Evolutionary conservation across 2,797 vertebrate species (phyloP), one percentile per base, ranked within the genome.

Genomic region (Pipistrellus pipistrellus): DNA sequence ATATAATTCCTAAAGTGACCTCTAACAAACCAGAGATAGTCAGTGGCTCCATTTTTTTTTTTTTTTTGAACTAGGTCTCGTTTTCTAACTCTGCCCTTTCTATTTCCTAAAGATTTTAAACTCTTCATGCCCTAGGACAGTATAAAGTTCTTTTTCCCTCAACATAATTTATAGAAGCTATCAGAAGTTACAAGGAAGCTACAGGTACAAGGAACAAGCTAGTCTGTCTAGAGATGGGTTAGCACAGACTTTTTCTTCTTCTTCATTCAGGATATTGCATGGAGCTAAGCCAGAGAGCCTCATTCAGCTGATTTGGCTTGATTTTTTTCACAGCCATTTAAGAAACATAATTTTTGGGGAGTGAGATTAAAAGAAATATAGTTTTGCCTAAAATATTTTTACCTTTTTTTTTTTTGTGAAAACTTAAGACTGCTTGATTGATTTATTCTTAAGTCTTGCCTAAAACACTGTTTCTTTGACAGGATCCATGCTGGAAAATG

Each of bases 401-500:
- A 48, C 46, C 6, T 90, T 84, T 68, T 84, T 90, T 20, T n/a
- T n/a, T n/a, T 83, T 77, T 85, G 8, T 88, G 25, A 85, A 12
- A 88, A 38, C 66, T 88, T 96, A 88, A 20, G 77, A 85, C 7
- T 20, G 7, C 44, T 66, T 85, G 69, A 55, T 66, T 94, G 73
- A 41, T 41, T 57, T 73, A 64, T 13, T 18, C 6, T 55, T 62
- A 32, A 41, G 66, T 55, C 92, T 25, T 94, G 25, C 25, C 30
- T 97, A 53, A 96, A 94, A 72, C 69, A 23, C 59, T 95, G 90
- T 98, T 95, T 92, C 92, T 96, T 96, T 95, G 88, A 93, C 96
- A 97, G 97, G 95, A 69, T 95, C 97, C 92, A 72, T 91, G 73
- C 93, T 98, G 92, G 97, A 96, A 88, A 98, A 98, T 66, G 98